phyloP scores from a whole-genome alignment of 2,888 invertebrate genomes.

The Euclidia mi region DNA sequence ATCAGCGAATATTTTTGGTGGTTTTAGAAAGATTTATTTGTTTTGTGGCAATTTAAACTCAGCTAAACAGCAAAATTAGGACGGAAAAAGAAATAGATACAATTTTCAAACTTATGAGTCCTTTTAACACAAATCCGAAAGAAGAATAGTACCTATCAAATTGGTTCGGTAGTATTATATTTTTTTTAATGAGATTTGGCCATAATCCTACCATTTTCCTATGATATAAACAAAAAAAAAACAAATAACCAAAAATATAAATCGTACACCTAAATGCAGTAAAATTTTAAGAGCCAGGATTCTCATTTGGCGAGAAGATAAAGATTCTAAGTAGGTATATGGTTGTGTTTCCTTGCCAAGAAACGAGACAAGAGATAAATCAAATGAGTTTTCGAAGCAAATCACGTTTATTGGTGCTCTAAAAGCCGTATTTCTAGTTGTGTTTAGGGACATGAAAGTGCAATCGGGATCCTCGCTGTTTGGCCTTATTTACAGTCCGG shows the following conservation, averaged over 20 bases:
- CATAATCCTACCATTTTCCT: not conserved
- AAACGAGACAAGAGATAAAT: constrained; percentile 28
- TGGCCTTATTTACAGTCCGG: constrained; percentile 61
- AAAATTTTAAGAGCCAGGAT: constrained; percentile 34
- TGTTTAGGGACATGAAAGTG: constrained; percentile 49
- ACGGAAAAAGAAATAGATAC: too few species aligned
- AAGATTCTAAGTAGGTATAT: constrained; percentile 20
- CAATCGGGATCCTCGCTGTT: constrained; percentile 58
- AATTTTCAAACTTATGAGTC: too few species aligned
- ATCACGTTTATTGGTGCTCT: constrained; percentile 41
- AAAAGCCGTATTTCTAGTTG: constrained; percentile 18
- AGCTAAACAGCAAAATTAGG: too few species aligned
- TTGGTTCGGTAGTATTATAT: too few species aligned
- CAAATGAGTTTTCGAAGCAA: constrained; percentile 45
- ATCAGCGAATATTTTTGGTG: too few species aligned
- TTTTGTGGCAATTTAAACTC: too few species aligned
- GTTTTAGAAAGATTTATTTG: too few species aligned
- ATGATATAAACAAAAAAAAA: constrained; percentile 22
- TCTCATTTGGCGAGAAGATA: constrained; percentile 30
- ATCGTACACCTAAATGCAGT: constrained; percentile 25
- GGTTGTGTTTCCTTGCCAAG: constrained; percentile 30
- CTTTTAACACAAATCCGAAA: too few species aligned
- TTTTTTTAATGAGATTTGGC: not conserved
- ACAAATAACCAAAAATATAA: constrained; percentile 19
- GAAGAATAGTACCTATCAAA: too few species aligned